Conservation (phyloP, 2,888 invertebrate genomes). For the Myopa testacea region DNA sequence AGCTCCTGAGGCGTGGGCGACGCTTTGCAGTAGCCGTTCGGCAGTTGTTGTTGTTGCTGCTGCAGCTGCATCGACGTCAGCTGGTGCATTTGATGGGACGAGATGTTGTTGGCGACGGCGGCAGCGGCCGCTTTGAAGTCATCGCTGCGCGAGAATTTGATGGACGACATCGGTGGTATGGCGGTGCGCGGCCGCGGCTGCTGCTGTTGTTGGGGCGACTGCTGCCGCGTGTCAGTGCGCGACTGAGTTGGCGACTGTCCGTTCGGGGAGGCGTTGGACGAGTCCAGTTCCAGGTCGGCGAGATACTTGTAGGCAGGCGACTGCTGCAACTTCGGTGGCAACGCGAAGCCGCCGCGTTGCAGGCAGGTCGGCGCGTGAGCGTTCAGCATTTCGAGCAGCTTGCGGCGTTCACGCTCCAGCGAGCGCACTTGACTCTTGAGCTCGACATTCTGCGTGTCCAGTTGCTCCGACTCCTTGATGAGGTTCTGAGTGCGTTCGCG, state of each 20-base stretch:
- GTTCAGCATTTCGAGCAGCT: slow-evolving; percentile 83
- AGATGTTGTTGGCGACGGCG: slow-evolving; percentile 49
- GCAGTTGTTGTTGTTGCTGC: slow-evolving; percentile 54
- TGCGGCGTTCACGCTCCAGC: slow-evolving; percentile 82
- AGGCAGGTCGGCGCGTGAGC: slow-evolving; percentile 80
- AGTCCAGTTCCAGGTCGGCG: slow-evolving; percentile 61
- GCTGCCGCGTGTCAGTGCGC: slow-evolving; percentile 35
- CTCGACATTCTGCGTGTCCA: slow-evolving; percentile 87
- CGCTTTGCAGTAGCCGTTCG: slow-evolving; percentile 67
- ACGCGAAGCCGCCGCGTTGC: slow-evolving; percentile 61
- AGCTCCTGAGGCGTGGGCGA: slow-evolving; percentile 66
- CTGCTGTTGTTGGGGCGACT: slow-evolving; percentile 41
- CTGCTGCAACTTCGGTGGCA: slow-evolving; percentile 62
- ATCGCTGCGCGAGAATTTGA: slow-evolving; percentile 62
- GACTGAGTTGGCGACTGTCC: slow-evolving; percentile 8
- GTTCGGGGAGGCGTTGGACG: slow-evolving; percentile 29
- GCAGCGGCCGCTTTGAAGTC: slow-evolving; percentile 54
- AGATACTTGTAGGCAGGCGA: slow-evolving; percentile 67
- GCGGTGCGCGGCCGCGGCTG: slow-evolving; percentile 57
- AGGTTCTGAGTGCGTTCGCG: slow-evolving; percentile 88
- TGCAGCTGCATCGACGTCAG: slow-evolving; percentile 49
- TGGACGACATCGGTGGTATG: slow-evolving; percentile 68
- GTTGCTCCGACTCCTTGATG: slow-evolving; percentile 85
- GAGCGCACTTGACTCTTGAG: slow-evolving; percentile 86
- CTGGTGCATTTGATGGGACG: slow-evolving; percentile 48